Evolutionary conservation across 2,888 invertebrate genomes (phyloP).

Genomic region (Eristalinus aeneus): DNA sequence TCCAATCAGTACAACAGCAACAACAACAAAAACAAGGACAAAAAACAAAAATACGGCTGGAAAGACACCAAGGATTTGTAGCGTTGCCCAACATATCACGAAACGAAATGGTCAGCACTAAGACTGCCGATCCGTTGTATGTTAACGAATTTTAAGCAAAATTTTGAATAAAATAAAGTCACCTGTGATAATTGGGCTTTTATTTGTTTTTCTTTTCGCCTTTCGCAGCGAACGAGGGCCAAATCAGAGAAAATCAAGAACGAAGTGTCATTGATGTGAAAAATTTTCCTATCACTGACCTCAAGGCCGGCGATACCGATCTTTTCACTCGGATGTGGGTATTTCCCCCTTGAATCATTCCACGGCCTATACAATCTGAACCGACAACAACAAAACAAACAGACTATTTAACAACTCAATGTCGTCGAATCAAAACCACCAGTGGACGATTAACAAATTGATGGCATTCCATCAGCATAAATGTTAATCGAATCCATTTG

Average conservation of each 20-base stretch:
- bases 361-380: not conserved
- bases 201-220: not conserved
- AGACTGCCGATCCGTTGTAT: not conserved
- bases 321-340: conserved; percentile 20
- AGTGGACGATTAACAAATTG: conserved; percentile 36
- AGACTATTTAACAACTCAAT: conserved; percentile 30
- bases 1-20: conserved; percentile 71
- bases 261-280: conserved; percentile 3
- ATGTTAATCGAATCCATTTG: conserved; percentile 4
- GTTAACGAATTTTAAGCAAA: not conserved
- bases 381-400: not conserved
- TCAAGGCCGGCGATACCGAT: conserved; percentile 50
- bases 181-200: conserved; percentile 20
- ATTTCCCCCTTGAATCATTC: conserved; percentile 62
- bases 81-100: no score
- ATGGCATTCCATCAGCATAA: conserved; percentile 48
- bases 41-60: conserved; percentile 78
- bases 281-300: conserved; percentile 13
- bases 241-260: not conserved
- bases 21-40: conserved; percentile 73
- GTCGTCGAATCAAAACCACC: conserved; percentile 21
- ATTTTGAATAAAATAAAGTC: not conserved
- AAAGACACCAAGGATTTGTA: conserved; percentile 78
- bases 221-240: not conserved
- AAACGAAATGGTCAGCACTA: not conserved